A percentile compares a stretch with the other conserved stretches of the same genome.
These are phyloP conservation scores for Subacronicta megacephala DNA, from an alignment of 2,888 invertebrate genomes.

Conservation along the genomic window DNA sequence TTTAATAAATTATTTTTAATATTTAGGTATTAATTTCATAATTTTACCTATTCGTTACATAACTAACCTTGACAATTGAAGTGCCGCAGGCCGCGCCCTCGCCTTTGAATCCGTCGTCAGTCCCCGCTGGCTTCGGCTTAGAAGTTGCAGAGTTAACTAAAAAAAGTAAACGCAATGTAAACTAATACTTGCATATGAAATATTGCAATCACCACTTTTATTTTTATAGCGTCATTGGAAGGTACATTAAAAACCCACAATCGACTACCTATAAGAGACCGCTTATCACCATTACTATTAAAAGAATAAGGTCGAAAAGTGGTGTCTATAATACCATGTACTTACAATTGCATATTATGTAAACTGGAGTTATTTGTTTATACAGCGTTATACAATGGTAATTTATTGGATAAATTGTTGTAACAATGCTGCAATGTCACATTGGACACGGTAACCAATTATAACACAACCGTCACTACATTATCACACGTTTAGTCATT, in stretches of 20 bases:
- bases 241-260: not conserved
- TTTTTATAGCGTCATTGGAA: constrained; percentile 7
- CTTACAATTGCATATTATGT: constrained; percentile 1
- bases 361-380: constrained; percentile 1
- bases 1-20: no score
- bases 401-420: constrained; percentile 4
- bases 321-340: no score
- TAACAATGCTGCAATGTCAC: not conserved
- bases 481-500: no score
- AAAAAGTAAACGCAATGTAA: constrained; percentile 54
- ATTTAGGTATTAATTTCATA: no score
- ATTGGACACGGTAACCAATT: not conserved
- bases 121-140: constrained; percentile 90
- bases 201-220: constrained; percentile 17
- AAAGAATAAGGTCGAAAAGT: not conserved
- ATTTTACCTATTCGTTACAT: not conserved
- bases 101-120: constrained; percentile 92
- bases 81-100: constrained; percentile 92
- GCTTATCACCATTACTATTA: not conserved
- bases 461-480: not conserved
- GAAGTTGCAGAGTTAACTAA: constrained; percentile 74
- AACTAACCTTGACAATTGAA: constrained; percentile 83
- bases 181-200: constrained; percentile 29
- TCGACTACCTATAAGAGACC: not conserved
- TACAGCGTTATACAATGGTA: constrained; percentile 1